phyloP scores from a whole-genome alignment of 2,797 vertebrate genomes.

The Acanthis flammea region DNA sequence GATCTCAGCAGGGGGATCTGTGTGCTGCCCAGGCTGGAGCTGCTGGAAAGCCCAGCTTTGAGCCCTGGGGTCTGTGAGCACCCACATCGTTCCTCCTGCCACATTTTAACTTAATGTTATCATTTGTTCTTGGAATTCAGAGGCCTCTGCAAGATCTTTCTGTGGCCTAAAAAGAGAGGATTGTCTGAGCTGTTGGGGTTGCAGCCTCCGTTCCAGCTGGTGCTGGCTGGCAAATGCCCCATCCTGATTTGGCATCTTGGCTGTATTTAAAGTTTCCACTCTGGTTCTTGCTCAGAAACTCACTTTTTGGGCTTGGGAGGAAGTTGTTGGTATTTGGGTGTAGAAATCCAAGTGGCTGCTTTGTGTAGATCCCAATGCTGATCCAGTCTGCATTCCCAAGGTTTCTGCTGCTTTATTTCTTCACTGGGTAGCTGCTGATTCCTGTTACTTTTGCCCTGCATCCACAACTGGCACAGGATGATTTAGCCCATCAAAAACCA shows the following conservation, averaged over 20 bases:
- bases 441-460: not conserved
- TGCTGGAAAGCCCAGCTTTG: not conserved
- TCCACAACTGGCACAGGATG: not conserved
- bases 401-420: not conserved
- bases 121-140: not conserved
- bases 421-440: not conserved
- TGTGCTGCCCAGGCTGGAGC: not conserved
- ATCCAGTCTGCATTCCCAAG: not conserved
- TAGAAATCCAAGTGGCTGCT: not conserved
- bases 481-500: not conserved
- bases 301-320: not conserved
- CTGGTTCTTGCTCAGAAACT: not conserved
- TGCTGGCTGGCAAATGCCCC: fast-evolving
- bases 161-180: not conserved
- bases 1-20: not conserved
- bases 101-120: not conserved
- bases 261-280: not conserved
- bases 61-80: not conserved
- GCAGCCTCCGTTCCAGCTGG: not conserved
- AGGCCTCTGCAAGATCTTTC: not conserved
- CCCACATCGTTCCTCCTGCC: not conserved
- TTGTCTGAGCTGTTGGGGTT: not conserved
- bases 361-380: not conserved
- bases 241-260: not conserved
- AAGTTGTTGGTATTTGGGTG: not conserved